Evolutionary conservation across 1,140 invertebrate genomes (phyloP).

Genomic region (Tribolium madens): DNA sequence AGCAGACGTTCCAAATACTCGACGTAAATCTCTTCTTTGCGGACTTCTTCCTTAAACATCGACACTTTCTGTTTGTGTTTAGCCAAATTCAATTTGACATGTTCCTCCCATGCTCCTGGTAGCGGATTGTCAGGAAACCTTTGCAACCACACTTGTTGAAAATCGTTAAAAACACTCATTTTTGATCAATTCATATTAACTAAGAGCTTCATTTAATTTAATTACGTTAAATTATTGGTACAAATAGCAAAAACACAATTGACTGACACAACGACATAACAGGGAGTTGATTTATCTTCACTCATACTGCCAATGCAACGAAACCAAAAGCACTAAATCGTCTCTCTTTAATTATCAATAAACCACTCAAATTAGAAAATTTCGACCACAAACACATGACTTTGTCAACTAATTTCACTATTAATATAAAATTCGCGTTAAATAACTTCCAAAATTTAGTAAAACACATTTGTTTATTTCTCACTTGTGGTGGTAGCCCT

Average conservation of each 20-base stretch:
- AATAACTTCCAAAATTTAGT: background rate
- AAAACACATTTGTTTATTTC: background rate
- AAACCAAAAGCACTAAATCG: background rate
- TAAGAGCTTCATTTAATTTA: background rate
- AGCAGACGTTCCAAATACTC: conserved; percentile 87
- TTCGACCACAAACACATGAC: too few relatives aligned
- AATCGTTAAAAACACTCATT: conserved; percentile 91
- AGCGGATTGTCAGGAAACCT: conserved; percentile 89
- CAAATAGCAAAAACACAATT: background rate
- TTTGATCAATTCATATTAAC: conserved; percentile 51
- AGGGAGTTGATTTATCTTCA: background rate
- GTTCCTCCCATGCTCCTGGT: conserved; percentile 90
- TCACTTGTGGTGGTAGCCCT: background rate
- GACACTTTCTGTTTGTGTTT: conserved; percentile 88
- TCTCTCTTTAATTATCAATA: background rate
- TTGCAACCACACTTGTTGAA: conserved; percentile 88
- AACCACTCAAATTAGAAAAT: background rate
- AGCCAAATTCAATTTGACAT: conserved; percentile 87
- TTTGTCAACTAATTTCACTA: too few relatives aligned
- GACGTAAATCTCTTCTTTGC: conserved; percentile 91
- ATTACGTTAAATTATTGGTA: background rate
- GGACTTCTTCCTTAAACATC: conserved; percentile 83
- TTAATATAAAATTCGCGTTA: too few relatives aligned
- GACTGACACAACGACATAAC: conserved; percentile 8
- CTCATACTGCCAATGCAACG: background rate